phyloP scores from a whole-genome alignment of 2,888 invertebrate species.

The Drosophila lutescens region DNA sequence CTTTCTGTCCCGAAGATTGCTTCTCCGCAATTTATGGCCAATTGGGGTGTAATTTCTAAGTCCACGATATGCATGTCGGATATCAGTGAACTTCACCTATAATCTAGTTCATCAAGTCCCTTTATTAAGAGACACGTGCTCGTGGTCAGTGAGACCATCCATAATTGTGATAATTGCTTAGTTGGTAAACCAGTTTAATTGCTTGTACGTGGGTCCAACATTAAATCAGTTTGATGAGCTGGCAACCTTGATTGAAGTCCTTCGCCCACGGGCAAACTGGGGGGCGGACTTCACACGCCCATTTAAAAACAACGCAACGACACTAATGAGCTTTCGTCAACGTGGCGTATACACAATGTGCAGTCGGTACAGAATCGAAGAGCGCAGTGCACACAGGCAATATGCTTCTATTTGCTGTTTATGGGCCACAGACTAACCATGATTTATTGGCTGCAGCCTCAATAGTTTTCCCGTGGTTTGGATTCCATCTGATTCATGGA shows the following conservation, averaged over 20 bases:
- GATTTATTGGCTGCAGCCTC: slow-evolving; percentile 37
- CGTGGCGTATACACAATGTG: slow-evolving; percentile 31
- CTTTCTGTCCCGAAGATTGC: slow-evolving; percentile 11
- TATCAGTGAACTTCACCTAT: slow-evolving; percentile 20
- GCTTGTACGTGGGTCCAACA: slow-evolving; percentile 49
- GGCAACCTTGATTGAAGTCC: slow-evolving; percentile 23
- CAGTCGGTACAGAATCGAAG: slow-evolving; percentile 10
- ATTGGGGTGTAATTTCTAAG: slow-evolving; percentile 4
- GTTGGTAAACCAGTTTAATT: slow-evolving; percentile 67
- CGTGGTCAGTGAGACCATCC: not conserved
- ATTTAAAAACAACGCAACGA: slow-evolving; percentile 29
- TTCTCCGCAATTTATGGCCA: slow-evolving; percentile 8
- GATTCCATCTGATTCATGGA: not conserved
- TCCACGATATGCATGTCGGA: slow-evolving; percentile 1
- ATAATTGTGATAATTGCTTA: slow-evolving; percentile 53
- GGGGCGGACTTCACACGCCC: slow-evolving; percentile 23
- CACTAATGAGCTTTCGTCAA: slow-evolving; percentile 47
- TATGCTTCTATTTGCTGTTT: slow-evolving; percentile 38
- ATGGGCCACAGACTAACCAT: slow-evolving; percentile 33
- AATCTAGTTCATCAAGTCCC: slow-evolving; percentile 7
- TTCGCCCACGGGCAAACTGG: not conserved
- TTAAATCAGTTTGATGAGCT: slow-evolving; percentile 64
- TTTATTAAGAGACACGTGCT: slow-evolving; percentile 16
- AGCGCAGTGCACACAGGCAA: slow-evolving; percentile 3
- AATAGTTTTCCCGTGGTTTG: not conserved